These are phyloP conservation scores for Gryllus longicercus DNA, from an alignment of 2,888 invertebrate species.

Conservation along the genomic window DNA sequence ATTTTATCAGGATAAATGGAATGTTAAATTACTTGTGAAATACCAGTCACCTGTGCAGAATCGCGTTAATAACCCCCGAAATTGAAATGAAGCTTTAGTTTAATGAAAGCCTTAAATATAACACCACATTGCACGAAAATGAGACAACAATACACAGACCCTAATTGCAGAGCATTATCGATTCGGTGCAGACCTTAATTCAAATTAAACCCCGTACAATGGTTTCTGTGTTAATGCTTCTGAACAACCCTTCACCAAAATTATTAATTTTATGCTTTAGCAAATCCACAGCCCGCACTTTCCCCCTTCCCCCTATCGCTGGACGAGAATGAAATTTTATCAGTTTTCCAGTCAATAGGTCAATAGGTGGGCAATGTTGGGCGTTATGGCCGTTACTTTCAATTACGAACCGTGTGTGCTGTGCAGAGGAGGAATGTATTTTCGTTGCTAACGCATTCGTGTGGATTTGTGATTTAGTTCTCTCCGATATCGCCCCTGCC, in stretches of 20 bases:
- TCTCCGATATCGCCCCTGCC: too few relatives aligned
- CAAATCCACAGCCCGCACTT: neutral
- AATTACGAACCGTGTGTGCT: neutral
- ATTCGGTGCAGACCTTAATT: neutral
- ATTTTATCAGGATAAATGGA: too few relatives aligned
- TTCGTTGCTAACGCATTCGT: neutral
- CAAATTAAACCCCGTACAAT: constrained; percentile 5
- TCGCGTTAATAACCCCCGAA: too few relatives aligned
- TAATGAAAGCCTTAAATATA: neutral
- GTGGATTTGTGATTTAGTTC: too few relatives aligned
- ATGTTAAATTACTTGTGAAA: too few relatives aligned
- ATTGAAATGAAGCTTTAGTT: neutral
- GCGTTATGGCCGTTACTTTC: neutral
- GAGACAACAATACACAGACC: neutral
- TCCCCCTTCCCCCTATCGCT: neutral
- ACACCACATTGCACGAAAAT: neutral
- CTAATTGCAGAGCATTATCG: neutral
- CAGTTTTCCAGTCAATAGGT: neutral
- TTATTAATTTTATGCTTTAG: constrained; percentile 1
- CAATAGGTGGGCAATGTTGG: neutral
- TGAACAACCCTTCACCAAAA: neutral
- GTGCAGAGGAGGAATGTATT: neutral
- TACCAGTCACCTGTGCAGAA: too few relatives aligned
- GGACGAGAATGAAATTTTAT: neutral
- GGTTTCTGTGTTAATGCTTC: constrained; percentile 8